Percentiles rank a stretch among this genome's conserved stretches.
Evolutionary conservation across 2,888 invertebrate species (phyloP).

Genomic region (Oconnorella tubifera): DNA sequence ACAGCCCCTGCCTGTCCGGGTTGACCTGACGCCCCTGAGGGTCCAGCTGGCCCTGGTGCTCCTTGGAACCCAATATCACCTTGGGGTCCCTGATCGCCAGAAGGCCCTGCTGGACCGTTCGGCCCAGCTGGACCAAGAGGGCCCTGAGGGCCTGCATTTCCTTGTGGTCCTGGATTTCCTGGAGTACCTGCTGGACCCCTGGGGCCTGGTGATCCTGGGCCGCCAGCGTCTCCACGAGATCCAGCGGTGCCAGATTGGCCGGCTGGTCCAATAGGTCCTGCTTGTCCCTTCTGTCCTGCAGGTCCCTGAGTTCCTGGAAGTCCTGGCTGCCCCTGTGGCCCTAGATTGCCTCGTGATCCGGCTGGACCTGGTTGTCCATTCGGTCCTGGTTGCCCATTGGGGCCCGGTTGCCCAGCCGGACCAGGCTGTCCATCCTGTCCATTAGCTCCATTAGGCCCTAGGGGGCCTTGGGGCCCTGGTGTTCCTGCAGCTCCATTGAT

Average conservation of each 20-base stretch:
- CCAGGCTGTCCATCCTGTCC: slow-evolving; percentile 6
- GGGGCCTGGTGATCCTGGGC: slow-evolving; percentile 31
- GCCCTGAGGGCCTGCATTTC: slow-evolving; percentile 14
- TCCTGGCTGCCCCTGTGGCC: slow-evolving; percentile 13
- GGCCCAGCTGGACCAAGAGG: slow-evolving; percentile 21
- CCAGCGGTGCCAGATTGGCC: slow-evolving; percentile 20
- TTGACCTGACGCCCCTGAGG: slow-evolving; percentile 30
- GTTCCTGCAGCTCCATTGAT: slow-evolving; percentile 15
- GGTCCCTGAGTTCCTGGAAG: not conserved
- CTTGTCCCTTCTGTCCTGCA: slow-evolving; percentile 5
- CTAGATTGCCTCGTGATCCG: slow-evolving; percentile 12
- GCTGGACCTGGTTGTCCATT: not conserved
- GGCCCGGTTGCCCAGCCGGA: slow-evolving; percentile 28
- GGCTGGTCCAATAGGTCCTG: not conserved
- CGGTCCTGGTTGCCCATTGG: slow-evolving; percentile 7
- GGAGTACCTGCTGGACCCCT: slow-evolving; percentile 25
- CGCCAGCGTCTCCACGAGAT: slow-evolving; percentile 26
- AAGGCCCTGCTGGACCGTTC: slow-evolving; percentile 18
- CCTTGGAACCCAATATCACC: too few relatives aligned
- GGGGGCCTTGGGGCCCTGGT: not conserved
- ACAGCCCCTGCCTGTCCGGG: not conserved
- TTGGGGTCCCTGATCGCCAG: slow-evolving; percentile 22
- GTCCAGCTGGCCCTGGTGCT: not conserved
- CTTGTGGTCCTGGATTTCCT: slow-evolving; percentile 21
- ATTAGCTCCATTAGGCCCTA: slow-evolving; percentile 3